Percentiles rank a stretch among this genome's conserved stretches.
These are phyloP conservation scores for Pantherophis vulpinus DNA, from an alignment of 2,797 vertebrate species.

Conservation along the genomic window DNA sequence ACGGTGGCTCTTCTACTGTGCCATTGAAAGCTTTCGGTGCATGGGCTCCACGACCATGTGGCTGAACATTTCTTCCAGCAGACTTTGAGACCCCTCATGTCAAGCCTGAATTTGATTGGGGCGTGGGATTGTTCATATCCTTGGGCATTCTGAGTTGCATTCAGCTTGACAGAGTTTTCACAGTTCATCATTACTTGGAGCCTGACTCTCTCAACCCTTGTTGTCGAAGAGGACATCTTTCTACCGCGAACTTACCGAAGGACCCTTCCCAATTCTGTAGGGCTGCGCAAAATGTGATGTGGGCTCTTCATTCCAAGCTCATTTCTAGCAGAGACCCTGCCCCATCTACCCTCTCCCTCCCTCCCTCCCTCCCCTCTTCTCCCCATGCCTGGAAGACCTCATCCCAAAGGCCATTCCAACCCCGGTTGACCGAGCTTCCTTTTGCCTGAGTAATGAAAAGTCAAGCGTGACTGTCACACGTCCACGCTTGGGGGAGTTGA, in stretches of 20 bases:
- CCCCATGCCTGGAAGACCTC: not conserved
- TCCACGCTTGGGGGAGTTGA: not conserved
- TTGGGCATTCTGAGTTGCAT: no score
- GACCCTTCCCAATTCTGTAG: not conserved
- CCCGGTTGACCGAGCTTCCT: not conserved
- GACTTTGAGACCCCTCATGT: not conserved
- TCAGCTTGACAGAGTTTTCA: no score
- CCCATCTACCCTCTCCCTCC: not conserved
- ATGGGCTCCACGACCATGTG: not conserved
- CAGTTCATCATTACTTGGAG: no score
- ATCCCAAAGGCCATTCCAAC: not conserved
- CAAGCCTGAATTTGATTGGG: no score
- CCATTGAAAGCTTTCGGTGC: not conserved
- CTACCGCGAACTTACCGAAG: not conserved
- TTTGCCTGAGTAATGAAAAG: not conserved
- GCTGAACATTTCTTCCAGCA: not conserved
- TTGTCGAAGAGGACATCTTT: not conserved
- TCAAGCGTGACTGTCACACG: constrained; percentile 17
- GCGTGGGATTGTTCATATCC: no score
- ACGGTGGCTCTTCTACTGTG: not conserved
- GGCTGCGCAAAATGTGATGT: not conserved
- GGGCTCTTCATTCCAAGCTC: not conserved
- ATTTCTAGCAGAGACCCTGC: not conserved
- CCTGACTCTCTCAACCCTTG: not conserved
- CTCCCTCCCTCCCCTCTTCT: not conserved